These are phyloP conservation scores for Labeo rohita DNA, from an alignment of 2,113 vertebrate species.

Conservation along the genomic window DNA sequence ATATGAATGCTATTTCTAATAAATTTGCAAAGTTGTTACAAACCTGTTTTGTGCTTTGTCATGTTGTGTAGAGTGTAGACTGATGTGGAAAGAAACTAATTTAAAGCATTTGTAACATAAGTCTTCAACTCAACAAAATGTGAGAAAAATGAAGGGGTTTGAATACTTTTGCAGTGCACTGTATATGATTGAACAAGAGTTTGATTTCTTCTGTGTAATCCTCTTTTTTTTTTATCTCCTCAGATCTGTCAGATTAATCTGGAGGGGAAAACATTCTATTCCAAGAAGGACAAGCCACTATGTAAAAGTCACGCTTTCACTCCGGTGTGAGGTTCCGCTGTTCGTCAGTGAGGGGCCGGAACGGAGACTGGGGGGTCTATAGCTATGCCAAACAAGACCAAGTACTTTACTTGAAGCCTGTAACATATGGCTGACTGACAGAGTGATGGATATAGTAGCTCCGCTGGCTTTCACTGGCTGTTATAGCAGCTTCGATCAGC, in stretches of 20 bases:
- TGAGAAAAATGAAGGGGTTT: too few relatives aligned
- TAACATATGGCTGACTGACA: slow-evolving; percentile 12
- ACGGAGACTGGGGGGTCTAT: slow-evolving; percentile 18
- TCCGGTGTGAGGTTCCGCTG: slow-evolving; percentile 80
- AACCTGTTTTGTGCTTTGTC: too few relatives aligned
- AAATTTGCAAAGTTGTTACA: too few relatives aligned
- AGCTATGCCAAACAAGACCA: slow-evolving; percentile 39
- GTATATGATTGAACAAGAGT: not conserved
- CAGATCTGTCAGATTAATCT: slow-evolving; percentile 98
- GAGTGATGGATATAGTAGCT: slow-evolving; percentile 31
- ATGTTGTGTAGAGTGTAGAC: too few relatives aligned
- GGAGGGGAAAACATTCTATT: slow-evolving; percentile 99
- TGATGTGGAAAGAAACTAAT: too few relatives aligned
- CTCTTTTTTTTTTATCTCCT: slow-evolving; percentile 24
- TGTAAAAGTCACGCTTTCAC: slow-evolving; percentile 99
- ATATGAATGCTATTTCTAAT: too few relatives aligned
- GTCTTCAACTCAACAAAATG: too few relatives aligned
- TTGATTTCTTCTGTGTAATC: slow-evolving; percentile 2
- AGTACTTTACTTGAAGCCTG: slow-evolving; percentile 37
- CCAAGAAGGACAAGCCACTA: slow-evolving; percentile 98
- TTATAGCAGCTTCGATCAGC: slow-evolving; percentile 17
- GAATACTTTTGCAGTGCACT: too few relatives aligned
- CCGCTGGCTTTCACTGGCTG: slow-evolving; percentile 3
- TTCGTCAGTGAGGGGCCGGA: not conserved
- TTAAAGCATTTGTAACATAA: too few relatives aligned